Conservation (phyloP, 2,113 vertebrate genomes). For the Mormyrus lacerda region DNA sequence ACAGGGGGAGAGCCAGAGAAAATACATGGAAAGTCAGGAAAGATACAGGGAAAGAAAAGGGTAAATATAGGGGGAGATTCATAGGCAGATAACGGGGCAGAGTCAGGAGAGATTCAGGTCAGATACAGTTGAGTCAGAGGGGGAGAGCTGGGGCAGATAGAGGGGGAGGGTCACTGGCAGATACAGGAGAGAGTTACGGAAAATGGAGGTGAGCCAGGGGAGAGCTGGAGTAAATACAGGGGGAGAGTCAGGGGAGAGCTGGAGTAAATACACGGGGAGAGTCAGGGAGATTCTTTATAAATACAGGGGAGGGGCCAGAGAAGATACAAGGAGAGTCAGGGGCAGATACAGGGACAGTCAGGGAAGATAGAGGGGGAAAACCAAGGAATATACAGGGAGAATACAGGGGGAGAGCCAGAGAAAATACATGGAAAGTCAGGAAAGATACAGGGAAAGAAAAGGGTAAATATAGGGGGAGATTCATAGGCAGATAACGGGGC, state of each 20-base stretch:
- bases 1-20: neutral
- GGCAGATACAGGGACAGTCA: no score
- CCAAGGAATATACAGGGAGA: no score
- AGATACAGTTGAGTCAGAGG: no score
- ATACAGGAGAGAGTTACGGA: neutral
- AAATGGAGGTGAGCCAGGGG: no score
- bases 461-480: neutral
- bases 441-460: neutral
- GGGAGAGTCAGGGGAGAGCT: neutral
- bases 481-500: neutral
- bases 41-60: neutral
- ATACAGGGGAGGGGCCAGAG: neutral
- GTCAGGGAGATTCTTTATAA: no score
- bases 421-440: neutral
- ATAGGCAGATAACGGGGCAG: neutral
- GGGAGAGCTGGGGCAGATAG: no score
- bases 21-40: neutral
- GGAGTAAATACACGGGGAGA: neutral
- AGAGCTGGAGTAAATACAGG: no score
- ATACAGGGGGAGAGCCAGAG: neutral
- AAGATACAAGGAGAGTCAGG: neutral
- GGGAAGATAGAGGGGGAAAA: no score
- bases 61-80: neutral
- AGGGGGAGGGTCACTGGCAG: neutral
- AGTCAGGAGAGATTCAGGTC: no score